Percentiles rank a stretch among this genome's conserved stretches.
phyloP scores from a whole-genome alignment of 1,140 invertebrate species.

The Dinothrombium tinctorium region DNA sequence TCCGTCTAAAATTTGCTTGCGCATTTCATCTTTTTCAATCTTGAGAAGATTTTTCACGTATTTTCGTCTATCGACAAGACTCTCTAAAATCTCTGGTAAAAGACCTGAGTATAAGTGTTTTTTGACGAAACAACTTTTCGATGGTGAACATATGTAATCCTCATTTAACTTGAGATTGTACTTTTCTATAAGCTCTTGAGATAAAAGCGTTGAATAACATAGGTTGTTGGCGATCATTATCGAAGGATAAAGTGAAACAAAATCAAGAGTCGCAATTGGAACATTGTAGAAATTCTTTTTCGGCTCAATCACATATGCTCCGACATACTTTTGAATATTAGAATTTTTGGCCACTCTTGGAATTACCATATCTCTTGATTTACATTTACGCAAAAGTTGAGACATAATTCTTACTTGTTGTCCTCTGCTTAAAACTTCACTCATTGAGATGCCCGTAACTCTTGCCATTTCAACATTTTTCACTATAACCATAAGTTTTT shows the following conservation, averaged over 20 bases:
- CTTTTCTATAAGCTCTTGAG: neutral
- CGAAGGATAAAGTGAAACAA: constrained; percentile 95
- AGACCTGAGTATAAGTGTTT: too few relatives aligned
- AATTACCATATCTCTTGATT: too few relatives aligned
- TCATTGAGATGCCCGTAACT: too few relatives aligned
- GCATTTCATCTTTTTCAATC: constrained; percentile 41
- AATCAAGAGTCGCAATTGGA: constrained; percentile 84
- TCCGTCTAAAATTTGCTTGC: constrained; percentile 74
- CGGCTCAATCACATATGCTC: constrained; percentile 90
- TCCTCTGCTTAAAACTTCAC: neutral
- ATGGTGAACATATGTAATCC: constrained; percentile 9
- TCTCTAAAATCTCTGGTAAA: constrained; percentile 77
- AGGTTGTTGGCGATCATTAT: constrained; percentile 99
- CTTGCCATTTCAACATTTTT: too few relatives aligned
- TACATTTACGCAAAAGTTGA: neutral
- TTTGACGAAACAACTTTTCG: constrained; percentile 31
- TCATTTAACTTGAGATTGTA: constrained; percentile 14
- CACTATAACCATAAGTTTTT: neutral
- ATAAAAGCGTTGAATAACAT: constrained; percentile 78
- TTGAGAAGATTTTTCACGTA: constrained; percentile 71
- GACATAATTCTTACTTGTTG: neutral
- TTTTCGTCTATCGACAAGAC: constrained; percentile 71
- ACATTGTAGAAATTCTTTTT: constrained; percentile 91
- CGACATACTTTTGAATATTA: constrained; percentile 19
- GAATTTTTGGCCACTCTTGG: neutral